Conservation (phyloP, 2,113 vertebrate genomes). For the Chaetops frenatus region DNA sequence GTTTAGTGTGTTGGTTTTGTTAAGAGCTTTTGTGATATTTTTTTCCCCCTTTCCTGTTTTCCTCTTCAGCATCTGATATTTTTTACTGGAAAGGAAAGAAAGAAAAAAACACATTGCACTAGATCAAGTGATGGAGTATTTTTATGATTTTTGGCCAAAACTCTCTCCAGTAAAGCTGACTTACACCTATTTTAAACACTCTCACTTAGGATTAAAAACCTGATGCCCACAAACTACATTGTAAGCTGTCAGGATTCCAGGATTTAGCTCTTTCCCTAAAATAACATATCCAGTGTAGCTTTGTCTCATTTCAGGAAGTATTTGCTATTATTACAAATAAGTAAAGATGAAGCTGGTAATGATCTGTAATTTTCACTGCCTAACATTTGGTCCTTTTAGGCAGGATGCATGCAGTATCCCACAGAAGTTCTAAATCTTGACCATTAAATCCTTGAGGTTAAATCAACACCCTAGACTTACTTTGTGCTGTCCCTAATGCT, state of each 20-base stretch:
- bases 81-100: neutral
- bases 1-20: neutral
- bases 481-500: neutral
- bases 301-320: neutral
- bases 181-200: neutral
- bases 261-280: neutral
- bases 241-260: neutral
- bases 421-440: neutral
- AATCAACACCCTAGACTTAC: neutral
- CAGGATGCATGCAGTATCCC: neutral
- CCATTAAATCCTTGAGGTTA: neutral
- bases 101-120: neutral
- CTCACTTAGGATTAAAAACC: neutral
- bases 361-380: neutral
- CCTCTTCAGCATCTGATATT: neutral
- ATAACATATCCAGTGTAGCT: neutral
- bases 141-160: neutral
- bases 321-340: neutral
- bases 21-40: neutral
- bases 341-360: neutral
- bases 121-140: neutral
- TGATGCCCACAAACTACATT: neutral
- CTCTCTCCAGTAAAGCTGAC: neutral
- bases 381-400: neutral
- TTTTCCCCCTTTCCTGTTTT: neutral